Conservation (phyloP, 2,113 vertebrate genomes). For the Callospermophilus lateralis region DNA sequence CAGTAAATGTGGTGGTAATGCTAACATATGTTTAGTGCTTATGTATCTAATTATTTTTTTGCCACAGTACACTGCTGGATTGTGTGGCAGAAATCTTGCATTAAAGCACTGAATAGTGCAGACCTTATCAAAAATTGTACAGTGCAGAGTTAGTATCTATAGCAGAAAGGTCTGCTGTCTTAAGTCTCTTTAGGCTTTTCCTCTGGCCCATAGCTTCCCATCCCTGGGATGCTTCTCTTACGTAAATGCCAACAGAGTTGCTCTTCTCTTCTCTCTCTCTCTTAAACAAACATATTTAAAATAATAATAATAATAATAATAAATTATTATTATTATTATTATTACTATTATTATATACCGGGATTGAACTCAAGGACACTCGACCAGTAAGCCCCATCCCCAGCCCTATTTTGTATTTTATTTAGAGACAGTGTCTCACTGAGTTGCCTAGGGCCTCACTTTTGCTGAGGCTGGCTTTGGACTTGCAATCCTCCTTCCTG, state of each 20-base stretch:
- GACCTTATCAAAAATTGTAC: neutral
- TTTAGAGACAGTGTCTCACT: too few relatives aligned
- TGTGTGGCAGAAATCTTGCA: neutral
- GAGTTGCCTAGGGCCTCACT: too few relatives aligned
- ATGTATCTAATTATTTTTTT: constrained; percentile 6
- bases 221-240: neutral
- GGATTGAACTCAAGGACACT: too few relatives aligned
- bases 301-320: too few relatives aligned
- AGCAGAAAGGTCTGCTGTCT: neutral
- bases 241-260: neutral
- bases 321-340: too few relatives aligned
- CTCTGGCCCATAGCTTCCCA: neutral
- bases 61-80: neutral
- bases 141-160: neutral
- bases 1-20: neutral
- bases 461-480: too few relatives aligned
- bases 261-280: neutral
- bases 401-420: too few relatives aligned
- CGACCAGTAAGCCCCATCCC: too few relatives aligned
- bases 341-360: too few relatives aligned
- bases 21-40: neutral
- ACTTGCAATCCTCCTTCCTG: too few relatives aligned
- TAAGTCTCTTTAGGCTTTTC: neutral
- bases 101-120: neutral
- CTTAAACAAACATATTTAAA: neutral